A percentile compares a stretch with the other conserved stretches of the same genome.
Conservation (phyloP, 2,113 vertebrate species). For the Eptatretus burgeri region DNA sequence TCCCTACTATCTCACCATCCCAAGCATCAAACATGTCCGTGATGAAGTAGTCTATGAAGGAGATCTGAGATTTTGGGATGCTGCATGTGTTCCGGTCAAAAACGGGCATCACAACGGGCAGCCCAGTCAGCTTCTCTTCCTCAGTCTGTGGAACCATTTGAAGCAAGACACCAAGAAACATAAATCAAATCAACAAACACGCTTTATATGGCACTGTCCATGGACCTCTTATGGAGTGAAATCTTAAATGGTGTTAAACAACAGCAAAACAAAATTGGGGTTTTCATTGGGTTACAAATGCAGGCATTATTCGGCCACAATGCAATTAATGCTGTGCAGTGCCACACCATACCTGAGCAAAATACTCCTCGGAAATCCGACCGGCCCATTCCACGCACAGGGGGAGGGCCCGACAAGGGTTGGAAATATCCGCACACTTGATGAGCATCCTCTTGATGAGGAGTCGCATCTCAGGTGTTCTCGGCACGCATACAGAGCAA, state of each 20-base stretch:
- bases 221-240: no score
- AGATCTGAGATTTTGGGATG: conserved; percentile 88
- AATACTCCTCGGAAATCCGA: conserved; percentile 89
- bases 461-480: conserved; percentile 51
- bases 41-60: conserved; percentile 95
- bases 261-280: no score
- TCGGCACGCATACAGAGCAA: conserved; percentile 33
- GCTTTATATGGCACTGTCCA: no score
- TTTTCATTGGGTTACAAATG: no score
- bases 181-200: no score
- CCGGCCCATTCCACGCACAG: conserved; percentile 80
- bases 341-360: conserved; percentile 38
- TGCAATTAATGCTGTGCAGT: no score
- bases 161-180: no score
- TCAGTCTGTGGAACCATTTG: conserved; percentile 34
- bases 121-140: conserved; percentile 53
- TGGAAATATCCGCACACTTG: conserved; percentile 85
- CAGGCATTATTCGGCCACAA: no score
- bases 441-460: conserved; percentile 89
- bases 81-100: conserved; percentile 91
- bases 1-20: conserved; percentile 51
- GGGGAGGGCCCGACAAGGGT: conserved; percentile 52
- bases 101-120: conserved; percentile 87
- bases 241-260: no score
- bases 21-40: conserved; percentile 92